Base-by-base conservation (phyloP, 2,113 vertebrate genomes). In the Mystacornis crossleyi region DNA sequence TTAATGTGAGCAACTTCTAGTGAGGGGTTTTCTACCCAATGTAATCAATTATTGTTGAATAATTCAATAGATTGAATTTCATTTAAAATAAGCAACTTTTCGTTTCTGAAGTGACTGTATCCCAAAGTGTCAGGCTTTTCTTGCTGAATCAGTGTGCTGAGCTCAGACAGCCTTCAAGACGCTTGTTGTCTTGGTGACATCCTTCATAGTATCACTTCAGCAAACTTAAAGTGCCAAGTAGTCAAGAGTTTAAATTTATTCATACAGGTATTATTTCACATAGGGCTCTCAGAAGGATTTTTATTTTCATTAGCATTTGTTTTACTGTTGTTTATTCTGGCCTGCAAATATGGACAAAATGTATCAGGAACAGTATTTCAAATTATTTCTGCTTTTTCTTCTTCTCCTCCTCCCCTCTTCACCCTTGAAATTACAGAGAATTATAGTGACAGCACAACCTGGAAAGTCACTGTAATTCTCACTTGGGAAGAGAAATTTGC, bases 41-140 rank as follows among this genome's bases (percentile, higher is more conserved):
- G 34, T 81, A 87, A 86, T 93, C 81, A 83, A 77, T 91, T 95
- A 75, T n/a, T 86, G 50, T 67, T 95, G 83, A 92, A 95, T 94
- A 86, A 94, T 96, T 96, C 92, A 95, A n/a, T 23, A 88, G 64
- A 54, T 42, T 48, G 62, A 61, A 80, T 81, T 93, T 90, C 21
- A 81, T 79, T 93, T 92, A 79, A 88, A 95, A 93, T 81, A 89
- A 91, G 50, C 28, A 58, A 42, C 1, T 82, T 81, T 90, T 60
- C 13, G 0, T 77, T 95, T 93, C 67, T 71, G 64, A 51, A 75
- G 36, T 69, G 29, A 65, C 33, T 74, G 24, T 71, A 73, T 55
- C 58, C 12, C 72, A 55, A 67, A 64, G 67, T 91, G 75, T 87
- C 73, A 91, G 34, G 21, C 21, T 89, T 51, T 82, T 89, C 73